Evolutionary conservation across 2,113 vertebrate species (phyloP).

Genomic region (Aythya baeri): DNA sequence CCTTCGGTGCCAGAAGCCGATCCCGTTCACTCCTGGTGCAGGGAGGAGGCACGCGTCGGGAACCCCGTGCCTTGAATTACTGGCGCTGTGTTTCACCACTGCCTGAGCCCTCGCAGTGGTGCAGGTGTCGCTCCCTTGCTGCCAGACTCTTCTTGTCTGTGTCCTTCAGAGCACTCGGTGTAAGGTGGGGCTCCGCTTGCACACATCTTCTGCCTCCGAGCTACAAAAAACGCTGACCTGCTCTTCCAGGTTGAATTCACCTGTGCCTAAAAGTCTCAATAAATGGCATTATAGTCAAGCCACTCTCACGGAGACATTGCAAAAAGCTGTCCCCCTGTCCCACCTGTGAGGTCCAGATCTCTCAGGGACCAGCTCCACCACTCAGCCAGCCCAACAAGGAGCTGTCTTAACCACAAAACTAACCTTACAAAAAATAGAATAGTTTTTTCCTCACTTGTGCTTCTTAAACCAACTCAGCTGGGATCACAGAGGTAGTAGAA

Average conservation of each 20-base stretch:
- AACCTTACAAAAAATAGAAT: not conserved
- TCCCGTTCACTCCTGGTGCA: not conserved
- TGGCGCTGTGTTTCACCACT: not conserved
- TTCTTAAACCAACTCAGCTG: not conserved
- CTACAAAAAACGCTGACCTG: not conserved
- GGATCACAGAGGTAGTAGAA: not conserved
- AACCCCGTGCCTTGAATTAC: not conserved
- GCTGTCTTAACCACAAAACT: not conserved
- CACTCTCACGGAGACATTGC: fast-evolving
- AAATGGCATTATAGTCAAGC: not conserved
- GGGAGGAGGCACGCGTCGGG: not conserved
- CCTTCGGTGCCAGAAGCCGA: not conserved
- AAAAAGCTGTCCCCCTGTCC: not conserved
- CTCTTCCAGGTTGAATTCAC: not conserved
- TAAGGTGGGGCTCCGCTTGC: not conserved
- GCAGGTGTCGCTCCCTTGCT: not conserved
- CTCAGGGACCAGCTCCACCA: not conserved
- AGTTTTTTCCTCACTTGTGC: not conserved
- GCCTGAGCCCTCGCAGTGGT: not conserved
- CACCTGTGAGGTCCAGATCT: not conserved
- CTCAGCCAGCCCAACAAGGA: not conserved
- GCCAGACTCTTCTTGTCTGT: not conserved
- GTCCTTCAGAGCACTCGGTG: not conserved
- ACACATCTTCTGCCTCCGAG: not conserved
- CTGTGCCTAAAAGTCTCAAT: not conserved